Conservation (phyloP, 1,140 invertebrate species). For the Drosophila orena region DNA sequence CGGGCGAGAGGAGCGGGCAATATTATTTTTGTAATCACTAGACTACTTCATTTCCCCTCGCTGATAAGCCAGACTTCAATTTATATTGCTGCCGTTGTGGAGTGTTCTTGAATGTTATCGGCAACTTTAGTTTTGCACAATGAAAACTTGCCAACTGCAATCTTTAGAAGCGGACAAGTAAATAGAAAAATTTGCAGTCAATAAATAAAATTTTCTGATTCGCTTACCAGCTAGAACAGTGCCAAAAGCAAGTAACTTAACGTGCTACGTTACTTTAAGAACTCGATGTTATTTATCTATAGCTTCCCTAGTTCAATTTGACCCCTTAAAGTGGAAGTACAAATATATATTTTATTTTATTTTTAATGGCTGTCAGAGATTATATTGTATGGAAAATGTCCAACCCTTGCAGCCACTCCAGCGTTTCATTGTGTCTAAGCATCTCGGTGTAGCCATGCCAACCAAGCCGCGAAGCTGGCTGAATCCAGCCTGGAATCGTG, state of each 20-base stretch:
- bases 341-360: neutral
- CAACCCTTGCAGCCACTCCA: neutral
- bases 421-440: conserved; percentile 16
- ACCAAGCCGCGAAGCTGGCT: neutral
- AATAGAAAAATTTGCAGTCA: neutral
- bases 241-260: neutral
- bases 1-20: neutral
- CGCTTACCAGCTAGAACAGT: no score
- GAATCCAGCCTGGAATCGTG: conserved; percentile 31
- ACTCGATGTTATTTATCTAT: no score
- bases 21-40: conserved; percentile 34
- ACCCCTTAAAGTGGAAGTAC: no score
- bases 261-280: no score
- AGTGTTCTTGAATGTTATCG: neutral
- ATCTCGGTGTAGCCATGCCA: conserved; percentile 14
- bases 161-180: neutral
- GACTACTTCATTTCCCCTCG: neutral
- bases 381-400: neutral
- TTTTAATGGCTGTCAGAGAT: neutral
- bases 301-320: no score
- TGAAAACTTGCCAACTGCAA: neutral
- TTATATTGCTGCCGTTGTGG: conserved; percentile 2
- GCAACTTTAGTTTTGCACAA: neutral
- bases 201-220: no score
- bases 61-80: conserved; percentile 4